phyloP scores from a whole-genome alignment of 2,797 vertebrate species.

The Myotis vivesi region DNA sequence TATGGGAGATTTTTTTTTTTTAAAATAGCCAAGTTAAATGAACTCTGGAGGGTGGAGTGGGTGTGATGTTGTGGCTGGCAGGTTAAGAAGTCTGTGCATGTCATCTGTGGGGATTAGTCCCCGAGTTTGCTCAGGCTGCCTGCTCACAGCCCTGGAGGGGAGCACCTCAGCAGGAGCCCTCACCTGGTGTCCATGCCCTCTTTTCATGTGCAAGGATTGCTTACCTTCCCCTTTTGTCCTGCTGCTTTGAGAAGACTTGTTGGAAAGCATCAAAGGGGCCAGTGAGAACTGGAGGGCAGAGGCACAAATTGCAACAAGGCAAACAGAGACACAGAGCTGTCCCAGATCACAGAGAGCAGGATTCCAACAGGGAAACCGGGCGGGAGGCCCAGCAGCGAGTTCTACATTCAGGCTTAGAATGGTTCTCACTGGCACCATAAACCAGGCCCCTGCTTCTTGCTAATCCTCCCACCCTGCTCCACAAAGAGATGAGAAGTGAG shows the following conservation, averaged over 20 bases:
- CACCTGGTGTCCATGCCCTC: slow-evolving; percentile 52
- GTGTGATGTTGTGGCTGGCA: not conserved
- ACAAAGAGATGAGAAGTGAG: not conserved
- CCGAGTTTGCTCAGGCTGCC: not conserved
- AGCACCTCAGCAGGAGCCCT: slow-evolving; percentile 18
- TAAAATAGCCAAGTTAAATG: not conserved
- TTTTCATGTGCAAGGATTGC: slow-evolving; percentile 54
- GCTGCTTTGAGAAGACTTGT: slow-evolving; percentile 47
- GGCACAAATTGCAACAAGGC: slow-evolving; percentile 38
- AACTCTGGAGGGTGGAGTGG: not conserved
- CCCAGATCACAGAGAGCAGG: not conserved
- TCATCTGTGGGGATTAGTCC: not conserved
- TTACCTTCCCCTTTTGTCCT: slow-evolving; percentile 50
- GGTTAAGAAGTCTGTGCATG: not conserved
- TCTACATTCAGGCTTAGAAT: not conserved
- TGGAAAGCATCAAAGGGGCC: slow-evolving; percentile 64
- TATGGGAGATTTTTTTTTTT: not conserved
- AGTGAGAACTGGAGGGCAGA: slow-evolving; percentile 4
- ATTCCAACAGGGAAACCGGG: not conserved
- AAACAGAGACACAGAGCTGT: not conserved
- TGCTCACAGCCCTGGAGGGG: not conserved
- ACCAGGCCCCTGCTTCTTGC: not conserved
- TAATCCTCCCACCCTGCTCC: not conserved
- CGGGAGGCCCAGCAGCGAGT: not conserved
- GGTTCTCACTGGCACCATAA: not conserved